A percentile compares a stretch with the other conserved stretches of the same genome.
phyloP scores from a whole-genome alignment of 2,888 invertebrate genomes.

The Monoplex corrugatus region DNA sequence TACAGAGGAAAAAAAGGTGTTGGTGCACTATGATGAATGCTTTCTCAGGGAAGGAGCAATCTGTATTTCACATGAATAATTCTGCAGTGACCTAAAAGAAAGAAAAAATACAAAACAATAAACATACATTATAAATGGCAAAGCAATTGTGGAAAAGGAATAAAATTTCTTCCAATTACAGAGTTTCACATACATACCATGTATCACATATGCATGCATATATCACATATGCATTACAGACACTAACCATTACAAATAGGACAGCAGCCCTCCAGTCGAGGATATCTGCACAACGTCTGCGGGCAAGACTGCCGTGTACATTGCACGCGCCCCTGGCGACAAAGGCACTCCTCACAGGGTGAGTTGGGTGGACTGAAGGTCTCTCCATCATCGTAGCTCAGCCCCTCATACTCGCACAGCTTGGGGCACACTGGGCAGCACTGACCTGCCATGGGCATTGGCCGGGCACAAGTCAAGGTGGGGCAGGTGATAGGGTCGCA shows the following conservation, averaged over 20 bases:
- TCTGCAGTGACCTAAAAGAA: background rate
- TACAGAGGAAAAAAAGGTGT: too few species aligned
- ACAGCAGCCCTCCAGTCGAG: constrained; percentile 71
- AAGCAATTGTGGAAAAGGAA: background rate
- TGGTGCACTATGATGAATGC: too few species aligned
- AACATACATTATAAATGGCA: background rate
- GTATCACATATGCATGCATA: too few species aligned
- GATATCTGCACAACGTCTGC: constrained; percentile 67
- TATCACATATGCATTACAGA: too few species aligned
- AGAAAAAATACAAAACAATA: background rate
- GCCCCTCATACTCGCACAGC: constrained; percentile 63
- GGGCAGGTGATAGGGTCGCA: constrained; percentile 67
- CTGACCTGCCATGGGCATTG: constrained; percentile 66
- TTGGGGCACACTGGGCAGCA: constrained; percentile 73
- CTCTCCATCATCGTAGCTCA: constrained; percentile 68
- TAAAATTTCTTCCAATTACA: too few species aligned
- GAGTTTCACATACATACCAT: too few species aligned
- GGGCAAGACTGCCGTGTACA: constrained; percentile 66
- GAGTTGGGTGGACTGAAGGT: constrained; percentile 65
- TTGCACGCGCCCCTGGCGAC: constrained; percentile 68
- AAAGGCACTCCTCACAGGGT: constrained; percentile 72
- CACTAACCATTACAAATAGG: constrained; percentile 68
- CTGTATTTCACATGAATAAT: too few species aligned
- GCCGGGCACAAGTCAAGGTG: constrained; percentile 63
- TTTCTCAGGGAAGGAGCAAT: too few species aligned